These are phyloP conservation scores for Drosophila willistoni DNA, from an alignment of 1,140 invertebrate genomes.

Conservation along the genomic window DNA sequence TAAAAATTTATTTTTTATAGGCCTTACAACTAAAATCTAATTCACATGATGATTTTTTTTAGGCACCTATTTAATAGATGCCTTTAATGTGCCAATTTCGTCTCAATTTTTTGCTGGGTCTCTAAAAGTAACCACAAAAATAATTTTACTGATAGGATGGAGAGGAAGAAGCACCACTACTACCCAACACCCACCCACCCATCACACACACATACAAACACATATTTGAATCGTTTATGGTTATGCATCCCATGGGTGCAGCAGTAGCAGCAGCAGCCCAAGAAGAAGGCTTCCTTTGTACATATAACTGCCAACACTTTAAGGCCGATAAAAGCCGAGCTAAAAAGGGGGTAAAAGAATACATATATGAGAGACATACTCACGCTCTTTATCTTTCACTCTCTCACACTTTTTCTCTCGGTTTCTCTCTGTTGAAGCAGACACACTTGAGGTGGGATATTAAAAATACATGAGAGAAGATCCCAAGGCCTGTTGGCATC, in stretches of 20 bases:
- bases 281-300: conserved; percentile 25
- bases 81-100: conserved; percentile 67
- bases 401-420: background rate
- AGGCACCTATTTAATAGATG: conserved; percentile 36
- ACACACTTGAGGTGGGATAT: conserved; percentile 76
- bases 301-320: conserved; percentile 61
- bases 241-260: conserved; percentile 71
- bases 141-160: background rate
- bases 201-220: conserved; percentile 13
- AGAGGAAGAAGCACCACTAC: conserved; percentile 13
- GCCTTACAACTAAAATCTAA: background rate
- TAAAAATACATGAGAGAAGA: conserved; percentile 75
- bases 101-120: conserved; percentile 22
- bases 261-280: conserved; percentile 33
- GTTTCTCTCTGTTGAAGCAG: conserved; percentile 48
- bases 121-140: conserved; percentile 4
- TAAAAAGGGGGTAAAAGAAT: conserved; percentile 56
- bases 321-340: conserved; percentile 67
- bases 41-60: conserved; percentile 8
- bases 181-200: background rate
- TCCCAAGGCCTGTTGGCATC: conserved; percentile 26
- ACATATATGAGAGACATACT: conserved; percentile 25
- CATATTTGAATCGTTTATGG: conserved; percentile 59
- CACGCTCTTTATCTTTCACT: conserved; percentile 24
- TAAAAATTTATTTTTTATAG: background rate